These are phyloP conservation scores for Pica pica DNA, from an alignment of 2,113 vertebrate genomes.

Conservation along the genomic window DNA sequence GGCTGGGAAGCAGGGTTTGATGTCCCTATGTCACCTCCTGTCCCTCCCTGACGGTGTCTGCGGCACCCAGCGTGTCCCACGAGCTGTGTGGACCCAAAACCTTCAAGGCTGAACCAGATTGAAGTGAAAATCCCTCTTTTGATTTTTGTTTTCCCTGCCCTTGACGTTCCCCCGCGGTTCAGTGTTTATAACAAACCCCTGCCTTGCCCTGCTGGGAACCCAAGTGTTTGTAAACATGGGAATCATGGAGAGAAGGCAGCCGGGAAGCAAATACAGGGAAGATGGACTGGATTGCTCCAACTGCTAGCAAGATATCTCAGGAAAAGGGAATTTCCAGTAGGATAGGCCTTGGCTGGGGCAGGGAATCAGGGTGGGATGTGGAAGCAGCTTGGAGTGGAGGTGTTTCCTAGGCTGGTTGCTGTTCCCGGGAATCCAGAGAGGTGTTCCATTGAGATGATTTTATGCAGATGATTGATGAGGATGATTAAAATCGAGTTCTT, in stretches of 20 bases:
- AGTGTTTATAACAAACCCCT: neutral
- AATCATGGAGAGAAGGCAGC: neutral
- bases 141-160: neutral
- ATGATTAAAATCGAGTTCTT: too few relatives aligned
- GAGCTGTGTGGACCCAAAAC: rapidly evolving
- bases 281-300: neutral
- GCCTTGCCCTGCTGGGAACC: neutral
- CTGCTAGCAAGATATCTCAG: neutral
- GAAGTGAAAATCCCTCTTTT: neutral
- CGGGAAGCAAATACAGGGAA: neutral
- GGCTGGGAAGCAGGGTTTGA: neutral
- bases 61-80: neutral
- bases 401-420: neutral
- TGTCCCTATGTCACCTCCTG: neutral
- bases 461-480: neutral
- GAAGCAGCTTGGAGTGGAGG: neutral
- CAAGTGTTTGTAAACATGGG: neutral
- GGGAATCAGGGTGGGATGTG: neutral
- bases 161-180: neutral
- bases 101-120: neutral
- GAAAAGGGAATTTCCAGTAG: neutral
- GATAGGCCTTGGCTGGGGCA: neutral
- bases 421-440: neutral
- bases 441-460: neutral
- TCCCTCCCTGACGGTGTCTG: neutral